phyloP scores from a whole-genome alignment of 1,140 invertebrate genomes.

The Anthonomus grandis region DNA sequence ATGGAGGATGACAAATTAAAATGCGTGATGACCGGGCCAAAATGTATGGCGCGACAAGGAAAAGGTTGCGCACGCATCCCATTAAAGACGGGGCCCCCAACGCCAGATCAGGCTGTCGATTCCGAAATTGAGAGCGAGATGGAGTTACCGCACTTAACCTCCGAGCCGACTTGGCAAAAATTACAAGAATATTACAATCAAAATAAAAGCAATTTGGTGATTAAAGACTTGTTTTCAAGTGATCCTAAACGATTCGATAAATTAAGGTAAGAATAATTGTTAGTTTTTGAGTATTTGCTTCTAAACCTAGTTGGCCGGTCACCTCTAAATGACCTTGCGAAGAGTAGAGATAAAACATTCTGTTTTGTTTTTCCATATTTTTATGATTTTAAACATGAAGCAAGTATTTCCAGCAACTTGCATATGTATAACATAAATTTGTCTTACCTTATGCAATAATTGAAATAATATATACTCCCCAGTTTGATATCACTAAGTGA shows the following conservation, averaged over 20 bases:
- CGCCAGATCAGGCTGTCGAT: not conserved
- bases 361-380: too few relatives aligned
- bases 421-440: too few relatives aligned
- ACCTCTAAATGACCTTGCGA: constrained; percentile 42
- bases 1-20: constrained; percentile 14
- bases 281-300: not conserved
- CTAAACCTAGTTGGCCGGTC: not conserved
- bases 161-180: constrained; percentile 67
- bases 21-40: constrained; percentile 19
- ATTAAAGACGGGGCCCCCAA: not conserved
- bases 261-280: constrained; percentile 67
- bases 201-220: constrained; percentile 68
- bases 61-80: not conserved
- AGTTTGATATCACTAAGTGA: too few relatives aligned
- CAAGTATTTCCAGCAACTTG: too few relatives aligned
- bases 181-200: constrained; percentile 68
- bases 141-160: constrained; percentile 49
- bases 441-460: too few relatives aligned
- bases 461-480: too few relatives aligned
- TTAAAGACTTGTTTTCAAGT: constrained; percentile 71
- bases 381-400: too few relatives aligned
- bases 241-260: constrained; percentile 76
- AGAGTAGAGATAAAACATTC: too few relatives aligned
- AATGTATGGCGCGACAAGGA: constrained; percentile 23
- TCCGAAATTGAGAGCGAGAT: constrained; percentile 22